phyloP scores from a whole-genome alignment of 2,797 vertebrate species.

The Cossypha dichroa region DNA sequence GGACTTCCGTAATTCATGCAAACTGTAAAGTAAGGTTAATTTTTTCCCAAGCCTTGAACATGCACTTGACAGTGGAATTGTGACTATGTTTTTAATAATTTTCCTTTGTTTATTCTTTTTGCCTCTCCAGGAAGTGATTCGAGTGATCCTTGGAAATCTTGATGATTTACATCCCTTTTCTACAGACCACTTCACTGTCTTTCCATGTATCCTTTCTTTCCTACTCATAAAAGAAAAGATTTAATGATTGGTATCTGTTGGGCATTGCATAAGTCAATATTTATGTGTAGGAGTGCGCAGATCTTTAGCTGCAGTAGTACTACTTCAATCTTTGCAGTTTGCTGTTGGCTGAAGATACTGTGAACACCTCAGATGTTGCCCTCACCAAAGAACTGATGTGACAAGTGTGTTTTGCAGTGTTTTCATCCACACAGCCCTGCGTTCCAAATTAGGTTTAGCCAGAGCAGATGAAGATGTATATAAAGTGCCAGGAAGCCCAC shows the following conservation, averaged over 20 bases:
- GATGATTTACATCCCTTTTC: conserved; percentile 85
- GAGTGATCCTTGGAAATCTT: conserved; percentile 86
- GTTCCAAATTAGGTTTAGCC: neutral
- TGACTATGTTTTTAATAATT: neutral
- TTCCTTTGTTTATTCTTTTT: neutral
- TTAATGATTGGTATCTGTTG: neutral
- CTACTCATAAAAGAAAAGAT: neutral
- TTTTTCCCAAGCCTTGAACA: neutral
- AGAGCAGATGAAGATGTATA: neutral
- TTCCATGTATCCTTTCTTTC: conserved; percentile 90
- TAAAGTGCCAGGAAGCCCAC: neutral
- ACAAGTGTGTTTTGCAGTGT: neutral
- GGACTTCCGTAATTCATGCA: neutral
- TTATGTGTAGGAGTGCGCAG: neutral
- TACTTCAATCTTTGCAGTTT: neutral
- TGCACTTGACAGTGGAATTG: neutral
- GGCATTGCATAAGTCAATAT: neutral
- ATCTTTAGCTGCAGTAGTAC: neutral
- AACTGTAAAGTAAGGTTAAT: neutral
- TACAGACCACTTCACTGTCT: conserved; percentile 85
- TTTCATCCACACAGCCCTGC: accelerated
- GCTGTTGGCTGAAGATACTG: neutral
- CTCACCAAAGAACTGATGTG: neutral
- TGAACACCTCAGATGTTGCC: neutral
- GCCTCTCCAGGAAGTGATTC: conserved; percentile 83